Evolutionary conservation across 2,797 vertebrate species (phyloP).

Genomic region (Microctenopoma lineatum): DNA sequence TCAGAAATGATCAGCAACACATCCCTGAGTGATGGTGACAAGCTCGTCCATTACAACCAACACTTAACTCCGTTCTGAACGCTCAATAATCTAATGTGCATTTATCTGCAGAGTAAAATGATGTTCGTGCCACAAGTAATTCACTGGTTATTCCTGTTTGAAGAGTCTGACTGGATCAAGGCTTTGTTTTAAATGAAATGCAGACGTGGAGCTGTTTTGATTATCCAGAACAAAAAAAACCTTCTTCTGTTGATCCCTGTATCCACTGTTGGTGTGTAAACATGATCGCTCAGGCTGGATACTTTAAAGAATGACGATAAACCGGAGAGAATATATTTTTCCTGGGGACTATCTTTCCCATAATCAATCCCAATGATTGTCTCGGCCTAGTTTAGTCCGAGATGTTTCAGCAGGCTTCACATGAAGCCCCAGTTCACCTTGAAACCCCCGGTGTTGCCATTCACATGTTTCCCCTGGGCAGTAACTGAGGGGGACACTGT

Average conservation of each 20-base stretch:
- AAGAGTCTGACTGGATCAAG: neutral
- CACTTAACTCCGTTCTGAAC: neutral
- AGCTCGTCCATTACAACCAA: neutral
- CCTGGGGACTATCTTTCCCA: neutral
- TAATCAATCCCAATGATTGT: neutral
- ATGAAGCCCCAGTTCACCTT: conserved; percentile 24
- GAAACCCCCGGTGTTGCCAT: neutral
- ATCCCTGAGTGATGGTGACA: neutral
- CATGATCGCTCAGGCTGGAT: neutral
- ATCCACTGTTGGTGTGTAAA: too few relatives aligned
- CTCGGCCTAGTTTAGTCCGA: neutral
- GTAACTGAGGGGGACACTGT: conserved; percentile 10
- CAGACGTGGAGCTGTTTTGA: too few relatives aligned
- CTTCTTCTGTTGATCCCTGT: too few relatives aligned
- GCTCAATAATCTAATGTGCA: neutral
- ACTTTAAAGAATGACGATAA: neutral
- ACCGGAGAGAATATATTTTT: neutral
- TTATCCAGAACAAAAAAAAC: too few relatives aligned
- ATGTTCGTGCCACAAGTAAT: neutral
- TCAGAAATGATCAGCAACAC: too few relatives aligned
- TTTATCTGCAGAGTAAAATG: neutral
- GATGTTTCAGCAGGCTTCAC: conserved; percentile 23
- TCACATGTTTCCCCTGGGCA: conserved; percentile 4
- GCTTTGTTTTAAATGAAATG: too few relatives aligned
- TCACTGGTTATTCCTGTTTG: neutral